These are phyloP conservation scores for Epinephelus awoara DNA, from an alignment of 2,797 vertebrate genomes.

Conservation along the genomic window DNA sequence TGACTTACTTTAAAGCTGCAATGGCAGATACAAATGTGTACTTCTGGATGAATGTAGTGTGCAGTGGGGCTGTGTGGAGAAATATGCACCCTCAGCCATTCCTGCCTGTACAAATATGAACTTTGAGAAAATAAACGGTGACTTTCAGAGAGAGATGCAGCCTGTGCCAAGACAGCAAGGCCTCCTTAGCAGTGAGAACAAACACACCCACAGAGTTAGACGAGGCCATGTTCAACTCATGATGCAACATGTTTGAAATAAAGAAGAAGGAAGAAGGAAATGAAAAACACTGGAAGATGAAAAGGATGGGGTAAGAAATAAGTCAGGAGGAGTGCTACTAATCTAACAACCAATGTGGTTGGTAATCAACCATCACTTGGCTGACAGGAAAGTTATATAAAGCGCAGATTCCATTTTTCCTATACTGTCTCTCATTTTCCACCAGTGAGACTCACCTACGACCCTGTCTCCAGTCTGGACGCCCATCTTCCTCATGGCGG, in stretches of 20 bases:
- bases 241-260: conserved; percentile 13
- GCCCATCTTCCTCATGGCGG: conserved; percentile 97
- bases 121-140: conserved; percentile 54
- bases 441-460: conserved; percentile 87
- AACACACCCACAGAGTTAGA: conserved; percentile 8
- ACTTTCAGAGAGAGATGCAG: conserved; percentile 61
- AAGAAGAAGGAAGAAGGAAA: not conserved
- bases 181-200: not conserved
- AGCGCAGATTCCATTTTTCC: not conserved
- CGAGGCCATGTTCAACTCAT: not conserved
- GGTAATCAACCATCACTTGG: not conserved
- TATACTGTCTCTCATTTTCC: not conserved
- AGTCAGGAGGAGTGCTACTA: not conserved
- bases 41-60: conserved; percentile 4
- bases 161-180: conserved; percentile 37
- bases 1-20: not conserved
- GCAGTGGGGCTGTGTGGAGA: conserved; percentile 7
- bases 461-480: conserved; percentile 92
- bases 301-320: not conserved
- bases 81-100: conserved; percentile 15
- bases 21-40: not conserved
- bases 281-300: too few species aligned
- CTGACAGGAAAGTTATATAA: not conserved
- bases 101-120: conserved; percentile 58
- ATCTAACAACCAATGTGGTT: not conserved